Base-by-base conservation (phyloP, 1,140 invertebrate genomes). In the Caenorhabditis inopinata region DNA sequence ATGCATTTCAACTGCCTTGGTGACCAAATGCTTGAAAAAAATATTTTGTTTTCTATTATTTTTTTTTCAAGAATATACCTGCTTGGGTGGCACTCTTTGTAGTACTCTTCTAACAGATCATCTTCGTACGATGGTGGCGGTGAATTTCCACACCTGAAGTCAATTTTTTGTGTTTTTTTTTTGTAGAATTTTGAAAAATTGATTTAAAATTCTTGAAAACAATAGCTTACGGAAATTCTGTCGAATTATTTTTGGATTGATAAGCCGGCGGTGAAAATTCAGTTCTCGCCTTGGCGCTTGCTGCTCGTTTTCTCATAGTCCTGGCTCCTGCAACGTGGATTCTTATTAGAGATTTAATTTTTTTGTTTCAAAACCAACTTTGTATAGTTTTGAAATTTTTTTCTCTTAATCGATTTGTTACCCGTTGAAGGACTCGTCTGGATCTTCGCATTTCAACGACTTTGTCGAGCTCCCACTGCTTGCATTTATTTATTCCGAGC, bases 381-480 rank as follows among this genome's bases (percentile, higher is more conserved):
- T 87, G 86, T 45, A 87, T 88, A 23, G 86, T 85, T 62, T 84
- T 79, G 78, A 87, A 87, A 78, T 87, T 87, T 23, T 87, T 85
- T 49, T 87, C 86, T 29, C 85, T 68, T 16, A 87, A 48, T 25
- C 87, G 78, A 32, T 81, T 83, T 14, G 87, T 87, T 11, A 87
- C 85, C 49, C 87, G 25, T 53, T 87, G 87, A 4, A 87, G 79
- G 12, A 87, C 83, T 42, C 86, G 25, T 11, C 86, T 62, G 3
- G 86, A 88, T 35, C 86, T 76, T 21, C 86, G 76, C 83, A 87
- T 88, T 74, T 87, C 86, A 3, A 85, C 83, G 35, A 87, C 84
- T 62, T 86, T 88, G 73, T 88, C 86, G 73, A 87, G 74, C 51
- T 87, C 87, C 86, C 86, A 87, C 75, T 87, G 85, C 75, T 88